Evolutionary conservation across 35 echinoderm and acorn worm genomes (phyloP).

Genomic region (Anneissia japonica): DNA sequence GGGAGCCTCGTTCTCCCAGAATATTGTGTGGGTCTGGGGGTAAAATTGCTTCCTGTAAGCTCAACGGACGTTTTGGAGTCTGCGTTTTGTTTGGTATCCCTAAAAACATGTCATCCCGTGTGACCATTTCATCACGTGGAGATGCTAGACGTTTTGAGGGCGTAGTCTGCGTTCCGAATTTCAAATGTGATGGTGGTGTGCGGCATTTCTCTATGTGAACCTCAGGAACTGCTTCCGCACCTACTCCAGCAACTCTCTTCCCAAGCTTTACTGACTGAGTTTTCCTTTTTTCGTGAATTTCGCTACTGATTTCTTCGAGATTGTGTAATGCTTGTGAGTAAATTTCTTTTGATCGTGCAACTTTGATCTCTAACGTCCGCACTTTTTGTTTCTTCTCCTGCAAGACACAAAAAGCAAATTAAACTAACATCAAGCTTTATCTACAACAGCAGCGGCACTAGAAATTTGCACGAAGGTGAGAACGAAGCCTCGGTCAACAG

Average conservation of each 20-base stretch:
- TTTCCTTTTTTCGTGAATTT: slow-evolving; percentile 71
- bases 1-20: slow-evolving; percentile 27
- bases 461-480: background rate
- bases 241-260: slow-evolving; percentile 63
- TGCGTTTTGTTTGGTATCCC: background rate
- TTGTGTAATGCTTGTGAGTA: slow-evolving; percentile 74
- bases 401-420: background rate
- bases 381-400: slow-evolving; percentile 73
- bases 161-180: background rate
- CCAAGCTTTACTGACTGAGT: slow-evolving; percentile 40
- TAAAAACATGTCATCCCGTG: slow-evolving; percentile 41
- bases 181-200: slow-evolving; percentile 4
- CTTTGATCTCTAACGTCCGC: slow-evolving; percentile 38
- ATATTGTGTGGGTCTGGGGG: slow-evolving; percentile 48
- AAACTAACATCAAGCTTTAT: background rate
- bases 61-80: slow-evolving; percentile 18
- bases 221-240: slow-evolving; percentile 47
- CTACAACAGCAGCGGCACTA: background rate
- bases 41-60: background rate
- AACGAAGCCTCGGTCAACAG: background rate
- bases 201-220: background rate
- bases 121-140: slow-evolving; percentile 2
- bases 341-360: slow-evolving; percentile 46
- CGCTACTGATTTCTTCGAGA: slow-evolving; percentile 80
- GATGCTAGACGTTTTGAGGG: background rate